Evolutionary conservation across 2,113 vertebrate species (phyloP).

Genomic region (Montifringilla adamsi): DNA sequence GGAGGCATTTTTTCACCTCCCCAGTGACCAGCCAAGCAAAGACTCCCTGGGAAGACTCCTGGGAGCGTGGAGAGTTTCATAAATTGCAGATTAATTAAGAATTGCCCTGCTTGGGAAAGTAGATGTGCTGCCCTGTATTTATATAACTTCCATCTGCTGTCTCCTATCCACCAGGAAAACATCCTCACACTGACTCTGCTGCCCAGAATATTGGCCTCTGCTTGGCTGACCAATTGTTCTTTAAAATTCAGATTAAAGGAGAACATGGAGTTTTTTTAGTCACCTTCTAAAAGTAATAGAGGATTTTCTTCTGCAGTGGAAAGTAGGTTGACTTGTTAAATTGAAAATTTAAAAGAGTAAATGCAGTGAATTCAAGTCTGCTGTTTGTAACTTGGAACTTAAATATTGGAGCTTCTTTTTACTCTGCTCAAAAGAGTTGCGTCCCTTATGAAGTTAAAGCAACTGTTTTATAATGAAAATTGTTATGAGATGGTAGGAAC

Average conservation of each 20-base stretch:
- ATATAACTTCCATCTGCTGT: not conserved
- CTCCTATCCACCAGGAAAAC: not conserved
- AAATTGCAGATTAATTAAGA: not conserved
- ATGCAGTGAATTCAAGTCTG: not conserved
- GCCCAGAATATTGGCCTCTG: not conserved
- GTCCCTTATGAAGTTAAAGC: not conserved
- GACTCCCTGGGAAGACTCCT: not conserved
- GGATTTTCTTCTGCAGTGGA: not conserved
- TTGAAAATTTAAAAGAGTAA: not conserved
- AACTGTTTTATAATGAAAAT: not conserved
- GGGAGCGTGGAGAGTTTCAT: not conserved
- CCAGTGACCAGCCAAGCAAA: not conserved
- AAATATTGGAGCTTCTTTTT: not conserved
- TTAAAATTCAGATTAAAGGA: not conserved
- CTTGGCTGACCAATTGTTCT: not conserved
- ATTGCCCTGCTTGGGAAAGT: not conserved
- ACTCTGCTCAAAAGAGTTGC: not conserved
- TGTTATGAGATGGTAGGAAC: not conserved
- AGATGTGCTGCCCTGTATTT: not conserved
- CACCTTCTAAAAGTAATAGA: not conserved
- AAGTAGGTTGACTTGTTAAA: not conserved
- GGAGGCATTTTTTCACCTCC: not conserved
- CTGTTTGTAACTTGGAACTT: not conserved
- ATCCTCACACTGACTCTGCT: not conserved
- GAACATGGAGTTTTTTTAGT: not conserved